Conservation (phyloP, 2,888 invertebrate genomes). For the Melieria picta region DNA sequence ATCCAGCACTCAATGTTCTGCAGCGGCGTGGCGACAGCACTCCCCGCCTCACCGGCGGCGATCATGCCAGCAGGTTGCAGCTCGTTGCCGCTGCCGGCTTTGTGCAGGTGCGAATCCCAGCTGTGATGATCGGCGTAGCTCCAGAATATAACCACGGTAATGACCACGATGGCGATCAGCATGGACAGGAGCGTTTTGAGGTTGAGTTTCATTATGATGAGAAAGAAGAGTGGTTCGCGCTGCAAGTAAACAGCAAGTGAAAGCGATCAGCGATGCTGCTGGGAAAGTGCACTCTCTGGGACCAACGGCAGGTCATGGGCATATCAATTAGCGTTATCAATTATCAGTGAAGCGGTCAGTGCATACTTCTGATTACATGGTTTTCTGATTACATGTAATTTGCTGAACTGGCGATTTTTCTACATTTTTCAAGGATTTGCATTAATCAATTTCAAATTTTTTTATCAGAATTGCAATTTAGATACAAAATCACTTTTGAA, state of each 20-base stretch:
- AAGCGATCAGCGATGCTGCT: not conserved
- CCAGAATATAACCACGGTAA: constrained; percentile 74
- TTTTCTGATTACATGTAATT: not conserved
- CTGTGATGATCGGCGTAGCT: too few species aligned
- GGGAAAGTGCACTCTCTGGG: not conserved
- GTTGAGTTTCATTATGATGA: constrained; percentile 80
- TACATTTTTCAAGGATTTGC: too few species aligned
- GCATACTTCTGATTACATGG: not conserved
- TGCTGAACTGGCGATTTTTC: too few species aligned
- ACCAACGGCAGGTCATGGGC: constrained; percentile 10
- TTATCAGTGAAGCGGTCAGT: not conserved
- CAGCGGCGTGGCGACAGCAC: constrained; percentile 33
- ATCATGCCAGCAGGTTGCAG: not conserved
- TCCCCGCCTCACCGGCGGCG: constrained; percentile 6
- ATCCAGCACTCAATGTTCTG: constrained; percentile 86
- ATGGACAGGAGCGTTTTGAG: constrained; percentile 78
- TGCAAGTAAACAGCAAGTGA: constrained; percentile 43
- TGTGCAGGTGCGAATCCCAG: constrained; percentile 45
- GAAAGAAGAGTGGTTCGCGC: constrained; percentile 66
- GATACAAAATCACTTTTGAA: too few species aligned
- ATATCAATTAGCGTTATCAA: not conserved
- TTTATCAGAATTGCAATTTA: too few species aligned
- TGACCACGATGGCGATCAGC: constrained; percentile 71
- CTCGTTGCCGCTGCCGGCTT: constrained; percentile 54
- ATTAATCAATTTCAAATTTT: too few species aligned